Evolutionary conservation across 2,888 invertebrate species (phyloP), one percentile per base, ranked within the genome.

Genomic region (Arrhopalites spinosus): DNA sequence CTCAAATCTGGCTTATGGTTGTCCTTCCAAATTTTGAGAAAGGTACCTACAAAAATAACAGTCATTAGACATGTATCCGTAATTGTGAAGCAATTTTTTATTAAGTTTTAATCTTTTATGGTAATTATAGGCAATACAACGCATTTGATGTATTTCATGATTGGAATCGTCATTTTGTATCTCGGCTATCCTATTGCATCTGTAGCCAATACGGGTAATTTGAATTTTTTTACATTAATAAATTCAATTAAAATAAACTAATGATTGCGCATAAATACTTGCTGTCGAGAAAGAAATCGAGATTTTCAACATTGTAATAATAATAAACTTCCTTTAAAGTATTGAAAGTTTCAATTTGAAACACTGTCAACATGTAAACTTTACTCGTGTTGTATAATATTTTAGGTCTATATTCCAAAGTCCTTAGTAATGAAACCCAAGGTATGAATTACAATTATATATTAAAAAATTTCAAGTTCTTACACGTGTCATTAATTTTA

Each of bases 1-100:
- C 85, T 20, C 84, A 84, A 75, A 81, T 81, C 70, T 84, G 84
- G 83, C 79, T 85, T 11, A 76, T 84, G 20, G 80, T 84, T 59
- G 83, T 83, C 73, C 73, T 73, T 30, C 72, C 72, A 7, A 59
- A n/a, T 29, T 67, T 68, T 63, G 23, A 69, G 45, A 23, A 63
- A 59, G 59, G 72, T 76, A 67, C n/a, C n/a, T n/a, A n/a, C n/a
- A n/a, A n/a, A n/a, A n/a, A n/a, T n/a, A n/a, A n/a, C n/a, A n/a
- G n/a, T n/a, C 5, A 63, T 63, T 20, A 23, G 17, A 27, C 17
- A 29, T 8, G 17, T 25, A 63, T 2, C n/a, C 23, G 56, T 20
- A 56, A 45, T 45, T 45, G 45, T 11, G n/a, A n/a, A n/a, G n/a
- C n/a, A n/a, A n/a, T n/a, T n/a, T n/a, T n/a, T n/a, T 45, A 45